Evolutionary conservation across 92 coral and sea anemone species (phyloP), one percentile per base, ranked within the genome.

Genomic region (Micromussa lordhowensis): DNA sequence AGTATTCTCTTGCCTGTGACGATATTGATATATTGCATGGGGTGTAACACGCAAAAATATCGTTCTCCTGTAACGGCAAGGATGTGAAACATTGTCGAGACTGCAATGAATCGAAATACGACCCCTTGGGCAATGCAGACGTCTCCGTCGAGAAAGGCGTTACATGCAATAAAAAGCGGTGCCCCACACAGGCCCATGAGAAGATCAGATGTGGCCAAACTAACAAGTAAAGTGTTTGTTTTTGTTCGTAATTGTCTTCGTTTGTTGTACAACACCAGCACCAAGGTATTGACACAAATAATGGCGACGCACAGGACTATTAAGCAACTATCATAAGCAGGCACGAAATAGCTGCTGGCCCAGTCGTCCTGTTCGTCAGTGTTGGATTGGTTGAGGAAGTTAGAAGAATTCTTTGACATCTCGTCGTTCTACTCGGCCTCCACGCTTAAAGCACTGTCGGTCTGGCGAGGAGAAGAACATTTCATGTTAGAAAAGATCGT

Each of bases 71-170:
- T 96, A 26, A 96, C 92, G 32, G 97, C 99, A 55, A 96, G 87
- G 57, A 96, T 96, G 69, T 96, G 99, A 69, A 94, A 94, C 84
- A 96, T 96, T 66, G 99, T 96, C 19, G 98, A 96, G 69, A 94
- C 95, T 64, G 99, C 99, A 75, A 86, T 87, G 38, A 94, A 88
- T 3, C 99, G 94, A 71, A 95, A 96, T 26, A 92, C 74, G 38
- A 88, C 93, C 18, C 77, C 93, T 24, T 97, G 93, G 19, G 92
- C 86, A 40, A 96, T 78, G 69, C 99, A 96, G 18, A 96, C 36
- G 15, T 90, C 69, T 30, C 79, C 77, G 31, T 75, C 15, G 63
- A 18, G 84, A 30, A 88, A 85, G 40, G 92, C 94, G 55, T 90
- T 94, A 81, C 97, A 94, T 28, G 93, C 83, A 35, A 94, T 86